Base-by-base conservation (phyloP, 1,140 invertebrate genomes). In the Drosophila malerkotliana region DNA sequence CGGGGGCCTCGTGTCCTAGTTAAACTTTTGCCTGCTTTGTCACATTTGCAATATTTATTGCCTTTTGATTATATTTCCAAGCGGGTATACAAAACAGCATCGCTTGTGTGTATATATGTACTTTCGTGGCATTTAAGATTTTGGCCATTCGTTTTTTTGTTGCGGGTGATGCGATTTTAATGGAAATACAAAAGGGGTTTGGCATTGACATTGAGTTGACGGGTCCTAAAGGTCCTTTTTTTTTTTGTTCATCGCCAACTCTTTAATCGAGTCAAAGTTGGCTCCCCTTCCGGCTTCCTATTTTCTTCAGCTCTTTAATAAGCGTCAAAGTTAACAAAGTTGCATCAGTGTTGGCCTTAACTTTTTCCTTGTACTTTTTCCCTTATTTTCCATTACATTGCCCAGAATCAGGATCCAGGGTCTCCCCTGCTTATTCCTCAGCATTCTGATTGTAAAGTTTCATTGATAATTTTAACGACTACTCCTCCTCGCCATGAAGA, bases 11-110 rank as follows among this genome's bases (percentile, higher is more conserved):
- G 28, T 69, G 80, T 84, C 77, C 81, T 77, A 75, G 77, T 80
- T 71, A 48, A 85, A 81, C 73, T 81, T 81, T 78, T 74, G 81
- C 68, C 77, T 80, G 63, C 73, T 71, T 80, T 71, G 68, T 78
- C 77, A 77, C 77, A 85, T 87, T 85, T 85, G 74, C 74, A 85
- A 85, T 85, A 85, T 85, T 85, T 85, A 85, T 85, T 85, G 82
- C 81, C 74, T 87, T 85, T 85, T 85, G 78, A 85, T 85, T 84
- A 82, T 71, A 77, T 52, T 77, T 72, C 52, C 52, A 59, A 45
- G 14, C 39, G 10, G n/a, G 6, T 3, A 55, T 3, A 39, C 24
- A 8, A 47, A 15, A 28, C 28, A 61, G 30, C 32, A 26, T 9
- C 15, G 47, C 58, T 62, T 49, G 44, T 59, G 28, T 21, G 21